phyloP scores from a whole-genome alignment of 1,140 invertebrate genomes.

The Drosophila baimaii region DNA sequence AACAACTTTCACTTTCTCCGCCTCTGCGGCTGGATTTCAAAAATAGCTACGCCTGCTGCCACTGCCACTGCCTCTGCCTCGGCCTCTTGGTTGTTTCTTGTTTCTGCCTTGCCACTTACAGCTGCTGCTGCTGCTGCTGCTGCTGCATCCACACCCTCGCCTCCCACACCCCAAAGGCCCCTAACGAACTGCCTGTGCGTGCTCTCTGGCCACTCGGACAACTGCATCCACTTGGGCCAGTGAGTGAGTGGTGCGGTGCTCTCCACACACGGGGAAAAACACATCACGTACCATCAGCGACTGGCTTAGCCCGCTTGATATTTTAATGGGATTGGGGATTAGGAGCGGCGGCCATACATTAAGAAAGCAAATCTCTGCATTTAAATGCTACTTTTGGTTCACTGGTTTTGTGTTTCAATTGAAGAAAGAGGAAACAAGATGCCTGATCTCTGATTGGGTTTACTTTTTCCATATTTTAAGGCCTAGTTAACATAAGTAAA shows the following conservation, averaged over 20 bases:
- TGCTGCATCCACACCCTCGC: slow-evolving; percentile 11
- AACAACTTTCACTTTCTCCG: slow-evolving; percentile 76
- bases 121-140: slow-evolving; percentile 22
- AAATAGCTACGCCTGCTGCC: slow-evolving; percentile 42
- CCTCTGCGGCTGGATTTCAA: slow-evolving; percentile 40
- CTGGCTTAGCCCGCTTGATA: slow-evolving; percentile 15
- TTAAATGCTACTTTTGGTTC: slow-evolving; percentile 8
- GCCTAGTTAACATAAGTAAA: not conserved
- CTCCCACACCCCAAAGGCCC: slow-evolving; percentile 1
- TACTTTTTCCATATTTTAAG: not conserved
- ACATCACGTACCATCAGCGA: slow-evolving; percentile 6
- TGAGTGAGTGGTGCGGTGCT: slow-evolving; percentile 39
- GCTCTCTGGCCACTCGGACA: slow-evolving; percentile 37
- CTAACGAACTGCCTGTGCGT: slow-evolving; percentile 53
- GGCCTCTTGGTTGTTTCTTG: slow-evolving; percentile 16
- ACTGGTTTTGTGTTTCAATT: slow-evolving; percentile 6
- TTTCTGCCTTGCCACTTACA: slow-evolving; percentile 28
- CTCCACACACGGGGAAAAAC: slow-evolving; percentile 15
- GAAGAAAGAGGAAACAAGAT: not conserved
- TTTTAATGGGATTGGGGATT: slow-evolving; percentile 29
- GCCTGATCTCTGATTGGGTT: not conserved
- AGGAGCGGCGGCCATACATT: slow-evolving; percentile 18
- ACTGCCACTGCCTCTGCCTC: slow-evolving; percentile 21
- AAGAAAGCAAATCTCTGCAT: slow-evolving; percentile 6
- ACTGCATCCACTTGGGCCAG: slow-evolving; percentile 36